Conservation (phyloP, 1,140 invertebrate species). For the Thaumatotibia leucotreta region DNA sequence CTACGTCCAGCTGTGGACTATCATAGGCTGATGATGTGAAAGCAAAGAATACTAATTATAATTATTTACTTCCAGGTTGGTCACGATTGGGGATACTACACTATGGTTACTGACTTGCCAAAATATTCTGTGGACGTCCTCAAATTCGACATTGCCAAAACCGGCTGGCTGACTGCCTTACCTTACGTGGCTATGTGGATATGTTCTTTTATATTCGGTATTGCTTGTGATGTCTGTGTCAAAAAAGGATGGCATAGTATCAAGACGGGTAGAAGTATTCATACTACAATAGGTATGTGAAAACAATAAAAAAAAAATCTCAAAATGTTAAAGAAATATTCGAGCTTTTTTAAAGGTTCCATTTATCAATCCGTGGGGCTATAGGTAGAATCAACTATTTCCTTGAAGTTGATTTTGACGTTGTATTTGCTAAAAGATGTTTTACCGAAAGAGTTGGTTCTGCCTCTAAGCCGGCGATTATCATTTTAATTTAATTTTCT, state of each 20-base stretch:
- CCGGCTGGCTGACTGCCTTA: constrained; percentile 81
- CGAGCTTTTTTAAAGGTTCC: no score
- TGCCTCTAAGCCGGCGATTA: no score
- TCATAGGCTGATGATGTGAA: no score
- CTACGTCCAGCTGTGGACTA: no score
- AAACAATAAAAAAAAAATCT: neutral
- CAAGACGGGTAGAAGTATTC: constrained; percentile 83
- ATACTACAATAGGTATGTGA: constrained; percentile 81
- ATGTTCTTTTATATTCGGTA: constrained; percentile 80
- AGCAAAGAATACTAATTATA: no score
- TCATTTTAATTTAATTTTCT: no score
- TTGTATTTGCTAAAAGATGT: no score
- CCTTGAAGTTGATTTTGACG: no score
- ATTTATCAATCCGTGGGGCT: no score
- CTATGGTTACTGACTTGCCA: constrained; percentile 93
- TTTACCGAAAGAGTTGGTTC: no score
- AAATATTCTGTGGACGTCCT: constrained; percentile 93
- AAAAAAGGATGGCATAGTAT: constrained; percentile 78
- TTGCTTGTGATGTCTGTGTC: constrained; percentile 82
- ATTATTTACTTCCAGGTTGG: constrained; percentile 72
- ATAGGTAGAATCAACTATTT: no score
- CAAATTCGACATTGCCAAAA: constrained; percentile 86
- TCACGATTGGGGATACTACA: constrained; percentile 97
- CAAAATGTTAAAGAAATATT: neutral
- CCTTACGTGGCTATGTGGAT: constrained; percentile 87